These are phyloP conservation scores for Pseudorasbora parva DNA, from an alignment of 2,113 vertebrate genomes.

Conservation along the genomic window DNA sequence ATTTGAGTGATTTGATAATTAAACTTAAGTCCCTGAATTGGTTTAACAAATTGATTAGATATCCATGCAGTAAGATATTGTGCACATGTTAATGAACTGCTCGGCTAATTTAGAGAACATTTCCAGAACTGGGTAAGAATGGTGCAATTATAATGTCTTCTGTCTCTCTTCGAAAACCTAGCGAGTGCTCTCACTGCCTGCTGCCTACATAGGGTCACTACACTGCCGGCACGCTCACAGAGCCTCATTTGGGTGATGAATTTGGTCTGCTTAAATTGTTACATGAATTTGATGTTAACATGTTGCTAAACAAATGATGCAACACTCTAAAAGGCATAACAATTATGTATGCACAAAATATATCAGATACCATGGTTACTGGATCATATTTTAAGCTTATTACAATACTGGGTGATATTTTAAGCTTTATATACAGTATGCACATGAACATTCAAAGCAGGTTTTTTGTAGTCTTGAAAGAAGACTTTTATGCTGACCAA, in stretches of 20 bases:
- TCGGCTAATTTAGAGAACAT: conserved; percentile 22
- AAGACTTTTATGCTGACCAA: background rate
- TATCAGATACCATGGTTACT: background rate
- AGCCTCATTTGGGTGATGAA: background rate
- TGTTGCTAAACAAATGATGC: background rate
- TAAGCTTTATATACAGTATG: background rate
- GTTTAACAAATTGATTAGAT: conserved; percentile 33
- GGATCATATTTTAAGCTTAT: background rate
- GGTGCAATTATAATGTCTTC: conserved; percentile 17
- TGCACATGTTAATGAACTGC: conserved; percentile 20
- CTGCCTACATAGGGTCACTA: background rate
- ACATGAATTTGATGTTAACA: background rate
- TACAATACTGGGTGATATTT: no score
- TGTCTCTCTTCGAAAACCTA: background rate
- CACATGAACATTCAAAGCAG: background rate
- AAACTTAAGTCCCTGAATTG: conserved; percentile 8
- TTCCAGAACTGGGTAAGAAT: background rate
- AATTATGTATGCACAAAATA: background rate
- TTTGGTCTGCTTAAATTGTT: background rate
- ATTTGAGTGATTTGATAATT: conserved; percentile 31
- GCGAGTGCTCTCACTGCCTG: background rate
- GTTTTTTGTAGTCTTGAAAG: background rate
- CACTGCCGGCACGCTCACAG: background rate
- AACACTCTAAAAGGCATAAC: background rate
- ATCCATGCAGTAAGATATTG: conserved; percentile 2